A percentile compares a stretch with the other conserved stretches of the same genome.
Evolutionary conservation across 1,140 invertebrate species (phyloP).

Genomic region (Globodera rostochiensis): DNA sequence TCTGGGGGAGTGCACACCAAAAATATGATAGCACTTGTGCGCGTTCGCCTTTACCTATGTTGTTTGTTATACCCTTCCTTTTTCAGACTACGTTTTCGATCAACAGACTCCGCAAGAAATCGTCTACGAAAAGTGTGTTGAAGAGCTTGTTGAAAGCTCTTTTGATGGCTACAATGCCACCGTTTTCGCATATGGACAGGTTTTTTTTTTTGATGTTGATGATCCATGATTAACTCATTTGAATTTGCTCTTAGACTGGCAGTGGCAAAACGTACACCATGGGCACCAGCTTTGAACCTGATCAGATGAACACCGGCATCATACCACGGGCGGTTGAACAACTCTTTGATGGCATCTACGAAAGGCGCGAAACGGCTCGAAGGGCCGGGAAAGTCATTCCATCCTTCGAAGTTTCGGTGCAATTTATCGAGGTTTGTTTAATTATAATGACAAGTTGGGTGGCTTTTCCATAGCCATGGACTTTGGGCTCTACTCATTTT

Average conservation of each 20-base stretch:
- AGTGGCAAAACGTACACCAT: slow-evolving; percentile 98
- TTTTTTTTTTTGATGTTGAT: slow-evolving; percentile 42
- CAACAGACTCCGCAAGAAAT: slow-evolving; percentile 74
- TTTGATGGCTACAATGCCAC: slow-evolving; percentile 71
- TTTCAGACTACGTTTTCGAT: slow-evolving; percentile 78
- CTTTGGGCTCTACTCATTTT: too few relatives aligned
- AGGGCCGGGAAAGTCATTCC: slow-evolving; percentile 66
- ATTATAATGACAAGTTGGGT: too few relatives aligned
- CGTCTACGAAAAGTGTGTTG: slow-evolving; percentile 79
- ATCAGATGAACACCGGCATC: slow-evolving; percentile 65
- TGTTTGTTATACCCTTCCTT: not conserved
- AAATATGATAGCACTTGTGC: too few relatives aligned
- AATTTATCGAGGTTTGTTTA: slow-evolving; percentile 67
- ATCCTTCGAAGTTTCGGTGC: slow-evolving; percentile 68
- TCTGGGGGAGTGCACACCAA: too few relatives aligned
- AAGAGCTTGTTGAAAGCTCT: slow-evolving; percentile 71
- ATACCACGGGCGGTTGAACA: slow-evolving; percentile 69
- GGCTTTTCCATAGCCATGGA: too few relatives aligned
- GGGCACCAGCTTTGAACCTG: slow-evolving; percentile 86
- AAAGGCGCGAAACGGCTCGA: slow-evolving; percentile 56
- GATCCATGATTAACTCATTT: slow-evolving; percentile 6
- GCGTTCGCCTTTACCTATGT: too few relatives aligned
- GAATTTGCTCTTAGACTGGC: slow-evolving; percentile 75
- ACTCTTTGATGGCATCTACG: slow-evolving; percentile 67
- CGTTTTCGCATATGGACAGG: slow-evolving; percentile 70